Conservation (phyloP, 2,113 vertebrate species). For the Dunckerocampus dactyliophorus region DNA sequence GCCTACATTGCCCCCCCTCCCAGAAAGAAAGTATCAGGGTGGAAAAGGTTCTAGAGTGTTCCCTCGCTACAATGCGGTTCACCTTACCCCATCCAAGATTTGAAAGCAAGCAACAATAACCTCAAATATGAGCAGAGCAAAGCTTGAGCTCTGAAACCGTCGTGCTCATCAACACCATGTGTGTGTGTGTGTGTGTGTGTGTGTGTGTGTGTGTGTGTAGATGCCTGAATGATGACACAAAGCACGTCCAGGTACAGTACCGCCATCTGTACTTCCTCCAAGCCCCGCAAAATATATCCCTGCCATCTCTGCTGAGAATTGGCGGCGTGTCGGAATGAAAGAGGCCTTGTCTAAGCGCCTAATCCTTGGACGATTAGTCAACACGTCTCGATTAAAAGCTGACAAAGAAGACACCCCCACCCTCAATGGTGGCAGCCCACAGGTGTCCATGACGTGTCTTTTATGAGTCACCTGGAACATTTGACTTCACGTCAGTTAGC, state of each 20-base stretch:
- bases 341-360: slow-evolving; percentile 69
- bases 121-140: neutral
- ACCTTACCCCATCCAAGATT: too few relatives aligned
- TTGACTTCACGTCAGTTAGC: too few relatives aligned
- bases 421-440: slow-evolving; percentile 43
- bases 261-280: slow-evolving; percentile 48
- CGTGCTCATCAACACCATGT: slow-evolving; percentile 34
- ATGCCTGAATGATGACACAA: slow-evolving; percentile 67
- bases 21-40: too few relatives aligned
- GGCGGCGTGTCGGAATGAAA: slow-evolving; percentile 64
- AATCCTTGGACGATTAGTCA: slow-evolving; percentile 73
- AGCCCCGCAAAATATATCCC: slow-evolving; percentile 25
- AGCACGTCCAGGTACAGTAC: slow-evolving; percentile 61
- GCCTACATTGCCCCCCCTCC: too few relatives aligned
- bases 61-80: too few relatives aligned
- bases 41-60: too few relatives aligned
- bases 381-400: slow-evolving; percentile 63
- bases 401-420: slow-evolving; percentile 38
- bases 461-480: slow-evolving; percentile 15
- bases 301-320: slow-evolving; percentile 25
- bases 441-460: slow-evolving; percentile 61
- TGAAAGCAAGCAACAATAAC: too few relatives aligned
- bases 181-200: slow-evolving; percentile 1
- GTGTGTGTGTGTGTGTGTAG: slow-evolving; percentile 18
- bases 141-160: neutral